Conservation (phyloP, 2,888 invertebrate genomes). For the Bombylius major region DNA sequence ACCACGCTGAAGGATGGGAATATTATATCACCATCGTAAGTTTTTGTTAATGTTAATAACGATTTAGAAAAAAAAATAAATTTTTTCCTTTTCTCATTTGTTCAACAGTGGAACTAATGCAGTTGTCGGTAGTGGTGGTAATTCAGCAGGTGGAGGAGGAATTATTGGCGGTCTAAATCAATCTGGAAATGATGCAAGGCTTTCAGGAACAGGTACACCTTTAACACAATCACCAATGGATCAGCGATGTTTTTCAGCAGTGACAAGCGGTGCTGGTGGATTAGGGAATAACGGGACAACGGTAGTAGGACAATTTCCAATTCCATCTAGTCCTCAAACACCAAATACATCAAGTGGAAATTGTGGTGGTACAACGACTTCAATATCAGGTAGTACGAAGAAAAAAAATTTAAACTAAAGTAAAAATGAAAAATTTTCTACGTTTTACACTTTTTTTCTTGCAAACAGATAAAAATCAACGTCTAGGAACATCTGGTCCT, state of each 20-base stretch:
- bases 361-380: slow-evolving; percentile 1
- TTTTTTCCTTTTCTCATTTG: not conserved
- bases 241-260: slow-evolving; percentile 30
- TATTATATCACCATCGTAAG: slow-evolving; percentile 49
- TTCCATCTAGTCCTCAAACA: slow-evolving; percentile 39
- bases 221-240: slow-evolving; percentile 18
- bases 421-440: too few relatives aligned
- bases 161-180: slow-evolving; percentile 33
- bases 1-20: slow-evolving; percentile 53
- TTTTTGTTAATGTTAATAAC: slow-evolving; percentile 16
- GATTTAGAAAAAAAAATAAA: slow-evolving; percentile 7
- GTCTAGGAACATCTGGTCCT: slow-evolving; percentile 37
- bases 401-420: too few relatives aligned
- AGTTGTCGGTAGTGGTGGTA: not conserved
- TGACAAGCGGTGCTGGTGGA: slow-evolving; percentile 31
- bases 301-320: slow-evolving; percentile 29
- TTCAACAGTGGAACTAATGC: slow-evolving; percentile 10
- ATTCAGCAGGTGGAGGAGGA: slow-evolving; percentile 12
- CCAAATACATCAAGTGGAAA: slow-evolving; percentile 5
- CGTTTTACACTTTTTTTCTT: too few relatives aligned
- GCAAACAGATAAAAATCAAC: slow-evolving; percentile 28
- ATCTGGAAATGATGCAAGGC: slow-evolving; percentile 20
- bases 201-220: slow-evolving; percentile 40
- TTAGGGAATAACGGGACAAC: slow-evolving; percentile 18
- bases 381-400: slow-evolving; percentile 5